Conservation (phyloP, 2,888 invertebrate species). For the Plagiodera versicolora region DNA sequence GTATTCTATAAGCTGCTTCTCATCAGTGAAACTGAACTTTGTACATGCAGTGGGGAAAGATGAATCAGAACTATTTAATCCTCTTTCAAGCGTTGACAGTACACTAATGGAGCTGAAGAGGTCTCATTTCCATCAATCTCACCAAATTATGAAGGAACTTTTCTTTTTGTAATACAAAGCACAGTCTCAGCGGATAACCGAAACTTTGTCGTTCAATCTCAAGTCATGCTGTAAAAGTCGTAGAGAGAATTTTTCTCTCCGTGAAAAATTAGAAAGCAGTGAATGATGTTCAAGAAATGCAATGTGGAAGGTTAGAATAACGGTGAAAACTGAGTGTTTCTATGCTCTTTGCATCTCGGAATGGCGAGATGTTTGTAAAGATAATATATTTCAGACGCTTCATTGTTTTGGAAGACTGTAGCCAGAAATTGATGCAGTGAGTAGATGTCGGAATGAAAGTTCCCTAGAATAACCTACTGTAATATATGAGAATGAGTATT, state of each 20-base stretch:
- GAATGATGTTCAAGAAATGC: constrained; percentile 6
- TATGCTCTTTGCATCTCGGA: background rate
- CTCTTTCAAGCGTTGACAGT: no score
- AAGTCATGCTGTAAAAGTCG: background rate
- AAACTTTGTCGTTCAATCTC: background rate
- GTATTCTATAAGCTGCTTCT: no score
- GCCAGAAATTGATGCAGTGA: no score
- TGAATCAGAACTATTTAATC: no score
- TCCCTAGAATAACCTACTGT: no score
- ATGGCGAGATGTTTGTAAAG: constrained; percentile 3
- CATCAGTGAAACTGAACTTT: no score
- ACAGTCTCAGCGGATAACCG: background rate
- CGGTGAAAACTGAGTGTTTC: background rate
- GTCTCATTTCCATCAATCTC: no score
- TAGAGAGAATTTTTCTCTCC: background rate
- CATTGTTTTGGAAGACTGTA: background rate
- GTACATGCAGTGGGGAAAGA: no score
- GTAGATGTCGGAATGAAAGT: no score
- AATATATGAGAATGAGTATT: no score
- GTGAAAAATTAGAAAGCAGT: background rate
- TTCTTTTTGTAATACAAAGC: background rate
- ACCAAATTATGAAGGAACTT: background rate
- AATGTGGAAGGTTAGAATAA: background rate
- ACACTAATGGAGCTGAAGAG: no score
- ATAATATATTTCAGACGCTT: background rate